Conservation (phyloP, 2,797 vertebrate species). For the Eupleurogrammus muticus region DNA sequence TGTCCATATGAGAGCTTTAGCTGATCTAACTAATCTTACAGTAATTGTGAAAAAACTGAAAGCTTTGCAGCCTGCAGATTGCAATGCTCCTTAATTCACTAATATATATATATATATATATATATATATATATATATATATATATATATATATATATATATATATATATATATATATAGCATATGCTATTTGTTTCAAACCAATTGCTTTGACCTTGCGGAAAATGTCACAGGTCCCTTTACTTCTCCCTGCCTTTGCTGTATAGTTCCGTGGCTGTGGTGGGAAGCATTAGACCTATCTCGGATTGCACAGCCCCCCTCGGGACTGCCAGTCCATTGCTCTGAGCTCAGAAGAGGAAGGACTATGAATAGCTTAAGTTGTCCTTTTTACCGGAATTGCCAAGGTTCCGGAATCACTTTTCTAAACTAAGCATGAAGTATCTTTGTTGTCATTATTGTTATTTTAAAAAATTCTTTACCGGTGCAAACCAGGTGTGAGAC, state of each 20-base stretch:
- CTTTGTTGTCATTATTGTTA: conserved; percentile 59
- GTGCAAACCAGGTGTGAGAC: conserved; percentile 23
- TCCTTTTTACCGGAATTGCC: conserved; percentile 71
- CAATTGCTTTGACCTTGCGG: conserved; percentile 75
- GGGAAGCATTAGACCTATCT: conserved; percentile 81
- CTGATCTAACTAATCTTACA: conserved; percentile 44
- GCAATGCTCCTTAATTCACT: conserved; percentile 35
- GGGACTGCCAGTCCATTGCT: conserved; percentile 70
- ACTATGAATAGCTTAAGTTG: conserved; percentile 79
- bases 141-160: too few relatives aligned
- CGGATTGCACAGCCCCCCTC: conserved; percentile 70
- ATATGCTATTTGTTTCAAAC: conserved; percentile 51
- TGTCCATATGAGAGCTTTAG: conserved; percentile 24
- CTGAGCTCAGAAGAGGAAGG: conserved; percentile 69
- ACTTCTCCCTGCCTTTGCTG: conserved; percentile 55
- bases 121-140: too few relatives aligned
- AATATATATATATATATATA: not conserved
- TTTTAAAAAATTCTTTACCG: conserved; percentile 33
- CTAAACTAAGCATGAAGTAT: conserved; percentile 61
- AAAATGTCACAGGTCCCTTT: conserved; percentile 53
- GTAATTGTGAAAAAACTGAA: conserved; percentile 59
- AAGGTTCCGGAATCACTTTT: conserved; percentile 68
- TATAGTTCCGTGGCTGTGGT: conserved; percentile 57
- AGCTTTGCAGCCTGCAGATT: conserved; percentile 21
- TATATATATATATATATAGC: not conserved